These are phyloP conservation scores for Zaprionus davidi DNA, from an alignment of 1,140 invertebrate species.

Conservation along the genomic window DNA sequence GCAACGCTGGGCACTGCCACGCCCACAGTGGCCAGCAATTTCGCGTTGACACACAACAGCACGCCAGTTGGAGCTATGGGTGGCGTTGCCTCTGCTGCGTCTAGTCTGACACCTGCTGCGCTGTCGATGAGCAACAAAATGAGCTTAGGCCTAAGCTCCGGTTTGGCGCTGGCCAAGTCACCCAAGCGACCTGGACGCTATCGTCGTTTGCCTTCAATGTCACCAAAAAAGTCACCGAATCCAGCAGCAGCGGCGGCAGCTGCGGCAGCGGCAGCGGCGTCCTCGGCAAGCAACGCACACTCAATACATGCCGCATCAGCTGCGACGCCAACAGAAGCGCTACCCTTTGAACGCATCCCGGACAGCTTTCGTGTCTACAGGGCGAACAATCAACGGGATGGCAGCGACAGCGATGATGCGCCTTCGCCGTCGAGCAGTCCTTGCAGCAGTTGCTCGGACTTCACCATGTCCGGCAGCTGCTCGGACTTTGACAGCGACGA, in stretches of 20 bases:
- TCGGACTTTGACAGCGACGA: conserved; percentile 83
- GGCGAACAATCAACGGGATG: conserved; percentile 76
- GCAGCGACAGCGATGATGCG: conserved; percentile 78
- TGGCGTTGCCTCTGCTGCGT: conserved; percentile 31
- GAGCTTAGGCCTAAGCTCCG: conserved; percentile 32
- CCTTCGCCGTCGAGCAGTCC: conserved; percentile 79
- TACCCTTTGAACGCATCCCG: conserved; percentile 78
- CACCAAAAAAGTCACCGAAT: conserved; percentile 82
- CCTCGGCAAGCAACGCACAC: conserved; percentile 1
- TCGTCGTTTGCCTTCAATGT: conserved; percentile 76
- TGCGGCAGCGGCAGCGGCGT: conserved; percentile 10
- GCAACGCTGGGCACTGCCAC: conserved; percentile 42
- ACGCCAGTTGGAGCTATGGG: conserved; percentile 7
- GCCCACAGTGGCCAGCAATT: conserved; percentile 41
- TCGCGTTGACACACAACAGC: conserved; percentile 64
- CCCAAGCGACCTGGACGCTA: conserved; percentile 76
- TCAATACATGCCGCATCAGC: conserved; percentile 8
- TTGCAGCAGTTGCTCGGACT: conserved; percentile 82
- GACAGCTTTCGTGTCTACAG: conserved; percentile 83
- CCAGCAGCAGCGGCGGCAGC: conserved; percentile 37
- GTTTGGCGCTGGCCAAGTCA: conserved; percentile 59
- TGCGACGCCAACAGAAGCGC: conserved; percentile 44
- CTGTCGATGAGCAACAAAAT: conserved; percentile 69
- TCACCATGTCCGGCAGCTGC: conserved; percentile 76
- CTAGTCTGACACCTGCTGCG: conserved; percentile 47